Evolutionary conservation across 2,888 invertebrate genomes (phyloP), one percentile per base, ranked within the genome.

Genomic region (Sarcophaga rosellei): DNA sequence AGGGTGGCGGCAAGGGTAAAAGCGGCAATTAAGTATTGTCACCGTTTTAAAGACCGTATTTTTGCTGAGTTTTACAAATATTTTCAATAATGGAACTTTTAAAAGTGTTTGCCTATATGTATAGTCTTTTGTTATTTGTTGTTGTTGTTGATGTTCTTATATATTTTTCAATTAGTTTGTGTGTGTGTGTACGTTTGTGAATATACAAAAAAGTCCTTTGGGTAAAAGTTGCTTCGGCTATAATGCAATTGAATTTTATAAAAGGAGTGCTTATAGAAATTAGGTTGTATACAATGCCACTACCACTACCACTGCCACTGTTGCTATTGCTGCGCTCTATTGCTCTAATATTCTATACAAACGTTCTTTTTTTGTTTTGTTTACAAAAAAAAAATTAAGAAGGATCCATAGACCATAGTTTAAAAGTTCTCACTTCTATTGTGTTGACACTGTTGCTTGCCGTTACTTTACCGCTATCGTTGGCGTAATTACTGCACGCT

Each of bases 1-100:
- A 35, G 4, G 45, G 63, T 15, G 17, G 10, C 53, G 53, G 53
- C 53, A 53, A 35, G 2, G 45, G 63, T 53, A 61, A 70, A 23
- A 47, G 59, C 70, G 44, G 70, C 25, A 63, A 44, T 73, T 23
- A 35, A 20, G 23, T 80, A 72, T 72, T 75, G 87, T 81, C 87
- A 87, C 87, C 81, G 78, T 83, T 72, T 79, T 66, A 12, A 75
- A 20, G 72, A n/a, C 59, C 82, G 81, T 79, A 84, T 84, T 79
- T 79, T 84, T 79, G 84, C 45, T 59, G 59, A 59, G 20, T 69
- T 63, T 74, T 78, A 78, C 77, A 70, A 73, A 62, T 44, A 21
- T 4, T 53, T 53, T 69, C 68, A 2, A 57, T 74, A 25, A 73
- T 62, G 68, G 23, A 17, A 25, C 72, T 59, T 47, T 75, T 45